These are phyloP conservation scores for Psix sp. DNA, from an alignment of 1,140 invertebrate species.

Conservation along the genomic window DNA sequence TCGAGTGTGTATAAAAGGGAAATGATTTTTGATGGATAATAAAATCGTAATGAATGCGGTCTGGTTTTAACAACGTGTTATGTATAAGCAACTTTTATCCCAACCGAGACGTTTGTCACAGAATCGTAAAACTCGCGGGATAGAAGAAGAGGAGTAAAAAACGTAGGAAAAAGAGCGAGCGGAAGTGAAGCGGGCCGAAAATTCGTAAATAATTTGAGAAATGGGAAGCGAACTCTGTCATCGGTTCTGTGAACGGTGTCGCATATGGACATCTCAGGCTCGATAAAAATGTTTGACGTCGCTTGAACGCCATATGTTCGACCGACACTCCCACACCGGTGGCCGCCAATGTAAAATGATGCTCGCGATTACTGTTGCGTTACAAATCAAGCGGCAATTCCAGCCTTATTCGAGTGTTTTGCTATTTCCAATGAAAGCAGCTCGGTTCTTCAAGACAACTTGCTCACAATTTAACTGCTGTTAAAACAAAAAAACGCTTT, in stretches of 20 bases:
- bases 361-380: conserved; percentile 23
- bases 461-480: no score
- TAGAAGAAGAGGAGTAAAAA: no score
- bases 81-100: conserved; percentile 14
- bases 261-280: conserved; percentile 31
- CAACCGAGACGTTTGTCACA: conserved; percentile 33
- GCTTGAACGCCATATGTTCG: conserved; percentile 62
- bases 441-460: no score
- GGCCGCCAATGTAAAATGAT: conserved; percentile 35
- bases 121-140: conserved; percentile 10
- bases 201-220: conserved; percentile 52
- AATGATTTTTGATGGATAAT: conserved; percentile 14
- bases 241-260: conserved; percentile 48
- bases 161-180: conserved; percentile 29
- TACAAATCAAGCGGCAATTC: conserved; percentile 20
- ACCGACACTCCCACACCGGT: conserved; percentile 51
- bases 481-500: no score
- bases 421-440: no score
- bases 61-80: conserved; percentile 32
- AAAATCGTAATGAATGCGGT: conserved; percentile 1
- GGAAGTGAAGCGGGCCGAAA: conserved; percentile 38
- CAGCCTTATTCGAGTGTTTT: no score
- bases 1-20: conserved; percentile 2
- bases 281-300: conserved; percentile 50
- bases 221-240: conserved; percentile 37